Conservation (phyloP, 1,140 invertebrate genomes). For the Hypothenemus hampei region DNA sequence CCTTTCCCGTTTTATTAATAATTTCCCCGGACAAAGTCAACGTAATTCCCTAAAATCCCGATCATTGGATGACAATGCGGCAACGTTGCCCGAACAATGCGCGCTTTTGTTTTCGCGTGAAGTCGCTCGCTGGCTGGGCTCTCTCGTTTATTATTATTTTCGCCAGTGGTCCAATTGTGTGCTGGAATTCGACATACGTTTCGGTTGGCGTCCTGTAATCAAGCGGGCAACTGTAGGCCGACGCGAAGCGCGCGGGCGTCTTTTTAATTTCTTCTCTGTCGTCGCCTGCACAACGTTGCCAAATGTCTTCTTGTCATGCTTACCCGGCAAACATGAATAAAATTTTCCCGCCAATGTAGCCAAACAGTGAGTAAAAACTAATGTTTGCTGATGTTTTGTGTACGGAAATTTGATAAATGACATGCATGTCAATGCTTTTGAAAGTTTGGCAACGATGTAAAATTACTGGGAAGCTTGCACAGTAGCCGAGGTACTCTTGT, state of each 20-base stretch:
- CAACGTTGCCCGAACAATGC: not conserved
- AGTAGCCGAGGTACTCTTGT: constrained; percentile 21
- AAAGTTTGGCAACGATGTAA: constrained; percentile 6
- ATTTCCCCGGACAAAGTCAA: not conserved
- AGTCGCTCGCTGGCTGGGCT: not conserved
- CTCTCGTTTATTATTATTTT: constrained; percentile 11
- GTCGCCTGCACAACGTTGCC: constrained; percentile 8
- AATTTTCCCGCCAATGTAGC: too few species aligned
- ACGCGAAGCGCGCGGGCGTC: constrained; percentile 16
- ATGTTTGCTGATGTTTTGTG: too few species aligned
- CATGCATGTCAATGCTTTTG: not conserved
- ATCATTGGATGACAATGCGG: too few species aligned
- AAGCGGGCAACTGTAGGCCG: constrained; percentile 16
- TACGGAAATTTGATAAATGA: not conserved
- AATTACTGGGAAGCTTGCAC: too few species aligned
- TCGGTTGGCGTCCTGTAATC: not conserved
- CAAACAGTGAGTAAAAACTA: too few species aligned
- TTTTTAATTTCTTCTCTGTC: constrained; percentile 17
- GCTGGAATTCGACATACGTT: not conserved
- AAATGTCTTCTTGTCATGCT: not conserved
- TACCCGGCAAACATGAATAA: too few species aligned
- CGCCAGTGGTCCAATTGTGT: too few species aligned
- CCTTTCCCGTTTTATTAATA: constrained; percentile 12
- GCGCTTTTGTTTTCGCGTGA: not conserved
- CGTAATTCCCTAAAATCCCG: too few species aligned